Evolutionary conservation across 1,140 invertebrate species (phyloP).

Genomic region (Drosophila arawakana): DNA sequence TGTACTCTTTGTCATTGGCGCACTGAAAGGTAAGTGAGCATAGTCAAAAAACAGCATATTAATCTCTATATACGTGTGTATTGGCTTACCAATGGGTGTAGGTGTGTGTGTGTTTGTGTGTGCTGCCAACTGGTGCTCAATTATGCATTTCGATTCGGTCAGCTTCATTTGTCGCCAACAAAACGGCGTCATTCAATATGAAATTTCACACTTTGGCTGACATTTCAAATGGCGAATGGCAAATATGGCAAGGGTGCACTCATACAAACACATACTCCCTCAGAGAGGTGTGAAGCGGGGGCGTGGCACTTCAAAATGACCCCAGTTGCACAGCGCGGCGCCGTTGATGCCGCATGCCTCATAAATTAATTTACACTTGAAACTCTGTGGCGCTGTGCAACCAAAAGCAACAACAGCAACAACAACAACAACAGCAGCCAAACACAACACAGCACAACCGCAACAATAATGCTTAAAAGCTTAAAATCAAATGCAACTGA

Average conservation of each 20-base stretch:
- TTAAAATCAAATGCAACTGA: conserved; percentile 55
- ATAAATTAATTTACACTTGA: conserved; percentile 82
- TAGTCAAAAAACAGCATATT: background rate
- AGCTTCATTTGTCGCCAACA: conserved; percentile 65
- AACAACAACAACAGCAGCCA: conserved; percentile 34
- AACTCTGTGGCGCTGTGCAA: conserved; percentile 54
- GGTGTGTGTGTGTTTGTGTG: background rate
- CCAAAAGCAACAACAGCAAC: conserved; percentile 50
- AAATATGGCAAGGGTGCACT: conserved; percentile 20
- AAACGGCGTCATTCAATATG: conserved; percentile 65
- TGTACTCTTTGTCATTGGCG: conserved; percentile 53
- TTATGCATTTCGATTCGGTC: conserved; percentile 54
- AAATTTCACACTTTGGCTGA: conserved; percentile 79
- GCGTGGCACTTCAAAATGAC: conserved; percentile 34
- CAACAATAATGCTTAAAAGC: conserved; percentile 55
- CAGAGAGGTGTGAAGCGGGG: background rate
- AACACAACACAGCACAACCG: conserved; percentile 7
- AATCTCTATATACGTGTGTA: background rate
- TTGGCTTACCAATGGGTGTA: background rate
- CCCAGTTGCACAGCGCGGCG: conserved; percentile 58
- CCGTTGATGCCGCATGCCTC: conserved; percentile 71
- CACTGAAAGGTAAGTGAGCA: conserved; percentile 67
- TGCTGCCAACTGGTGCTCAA: conserved; percentile 48
- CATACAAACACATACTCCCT: background rate
- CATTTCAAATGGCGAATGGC: conserved; percentile 62